These are phyloP conservation scores for Micoletzkya japonica DNA, from an alignment of 2,888 invertebrate genomes.

Conservation along the genomic window DNA sequence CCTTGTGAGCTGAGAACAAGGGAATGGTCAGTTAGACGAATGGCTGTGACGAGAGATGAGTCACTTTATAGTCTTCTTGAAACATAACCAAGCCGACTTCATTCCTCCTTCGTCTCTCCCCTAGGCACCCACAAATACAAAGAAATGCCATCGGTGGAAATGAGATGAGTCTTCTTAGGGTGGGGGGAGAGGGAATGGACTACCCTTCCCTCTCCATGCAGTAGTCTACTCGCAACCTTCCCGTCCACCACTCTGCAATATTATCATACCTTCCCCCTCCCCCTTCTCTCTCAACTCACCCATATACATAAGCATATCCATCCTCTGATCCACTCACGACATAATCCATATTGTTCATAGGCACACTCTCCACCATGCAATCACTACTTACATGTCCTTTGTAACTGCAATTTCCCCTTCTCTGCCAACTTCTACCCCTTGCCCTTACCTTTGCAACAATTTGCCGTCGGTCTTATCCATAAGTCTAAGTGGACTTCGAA, in stretches of 20 bases:
- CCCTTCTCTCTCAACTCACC: conserved; percentile 72
- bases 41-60: no score
- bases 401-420: conserved; percentile 70
- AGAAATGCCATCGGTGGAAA: conserved; percentile 30
- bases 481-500: conserved; percentile 80
- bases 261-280: neutral
- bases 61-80: no score
- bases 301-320: conserved; percentile 85
- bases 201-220: conserved; percentile 46
- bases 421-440: conserved; percentile 1
- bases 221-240: conserved; percentile 42
- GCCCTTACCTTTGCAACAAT: conserved; percentile 72
- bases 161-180: conserved; percentile 50
- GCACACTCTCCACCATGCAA: conserved; percentile 69
- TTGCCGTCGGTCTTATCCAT: conserved; percentile 86
- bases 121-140: conserved; percentile 25
- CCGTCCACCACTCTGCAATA: conserved; percentile 72
- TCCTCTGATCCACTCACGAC: conserved; percentile 87
- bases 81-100: no score
- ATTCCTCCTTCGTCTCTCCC: no score
- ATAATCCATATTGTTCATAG: conserved; percentile 80
- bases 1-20: no score
- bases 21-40: no score
- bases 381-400: conserved; percentile 84
- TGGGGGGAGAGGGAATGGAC: conserved; percentile 56